These are phyloP conservation scores for Myotis vivesi DNA, from an alignment of 2,797 vertebrate species.

Conservation along the genomic window DNA sequence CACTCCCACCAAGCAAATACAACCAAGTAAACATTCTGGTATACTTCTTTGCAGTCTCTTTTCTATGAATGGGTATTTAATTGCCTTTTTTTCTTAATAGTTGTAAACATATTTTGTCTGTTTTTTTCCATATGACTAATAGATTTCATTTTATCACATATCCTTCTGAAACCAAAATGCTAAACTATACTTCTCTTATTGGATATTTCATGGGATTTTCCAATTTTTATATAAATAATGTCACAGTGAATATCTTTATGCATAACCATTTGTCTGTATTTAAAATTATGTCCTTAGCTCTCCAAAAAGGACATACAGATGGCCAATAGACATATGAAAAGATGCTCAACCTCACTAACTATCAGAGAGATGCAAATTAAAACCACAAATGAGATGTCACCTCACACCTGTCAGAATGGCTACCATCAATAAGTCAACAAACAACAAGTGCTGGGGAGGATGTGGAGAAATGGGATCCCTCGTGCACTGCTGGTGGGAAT, in stretches of 20 bases:
- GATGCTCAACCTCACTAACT: not conserved
- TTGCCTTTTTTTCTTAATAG: conserved; percentile 1
- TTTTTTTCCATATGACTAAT: conserved; percentile 30
- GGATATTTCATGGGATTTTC: not conserved
- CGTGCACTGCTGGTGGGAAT: not conserved
- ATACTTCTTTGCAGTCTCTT: not conserved
- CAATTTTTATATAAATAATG: conserved; percentile 34
- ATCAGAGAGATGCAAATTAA: not conserved
- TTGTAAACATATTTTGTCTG: conserved; percentile 12
- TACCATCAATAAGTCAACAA: not conserved
- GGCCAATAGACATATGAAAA: not conserved
- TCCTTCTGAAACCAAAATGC: conserved; percentile 42
- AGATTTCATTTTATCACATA: conserved; percentile 22
- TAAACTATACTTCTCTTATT: not conserved
- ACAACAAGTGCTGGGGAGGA: not conserved
- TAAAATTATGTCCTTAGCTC: not conserved
- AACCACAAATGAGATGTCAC: not conserved
- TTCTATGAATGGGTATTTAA: not conserved
- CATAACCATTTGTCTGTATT: conserved; percentile 22
- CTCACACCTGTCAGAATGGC: not conserved
- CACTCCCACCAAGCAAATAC: not conserved
- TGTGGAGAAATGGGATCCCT: not conserved
- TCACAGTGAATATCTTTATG: not conserved
- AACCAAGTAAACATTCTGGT: conserved; percentile 20
- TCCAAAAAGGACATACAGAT: not conserved